A percentile compares a stretch with the other conserved stretches of the same genome.
These are phyloP conservation scores for Hippasteria phrygiana DNA, from an alignment of 53 echinoderm and acorn worm genomes.

Conservation along the genomic window DNA sequence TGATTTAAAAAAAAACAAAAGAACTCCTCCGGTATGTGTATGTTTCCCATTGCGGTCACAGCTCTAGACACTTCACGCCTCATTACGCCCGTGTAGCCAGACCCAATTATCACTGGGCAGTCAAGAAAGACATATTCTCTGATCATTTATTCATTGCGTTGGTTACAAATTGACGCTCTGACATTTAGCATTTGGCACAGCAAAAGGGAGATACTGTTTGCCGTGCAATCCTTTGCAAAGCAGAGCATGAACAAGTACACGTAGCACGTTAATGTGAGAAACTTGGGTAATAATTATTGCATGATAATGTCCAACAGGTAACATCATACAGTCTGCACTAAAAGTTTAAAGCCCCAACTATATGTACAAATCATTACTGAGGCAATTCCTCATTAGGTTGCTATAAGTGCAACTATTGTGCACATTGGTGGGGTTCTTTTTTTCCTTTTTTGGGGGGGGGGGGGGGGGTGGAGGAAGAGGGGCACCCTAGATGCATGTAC, in stretches of 20 bases:
- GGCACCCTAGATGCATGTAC: too few species aligned
- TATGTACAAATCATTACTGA: too few species aligned
- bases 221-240: neutral
- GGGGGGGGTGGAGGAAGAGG: too few species aligned
- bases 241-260: neutral
- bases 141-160: slow-evolving; percentile 61
- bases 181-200: slow-evolving; percentile 38
- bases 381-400: too few species aligned
- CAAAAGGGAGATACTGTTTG: neutral
- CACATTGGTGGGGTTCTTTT: too few species aligned
- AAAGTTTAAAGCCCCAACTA: too few species aligned
- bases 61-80: slow-evolving; percentile 35
- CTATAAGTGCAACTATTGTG: too few species aligned
- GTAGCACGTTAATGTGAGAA: neutral
- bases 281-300: neutral
- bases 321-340: neutral
- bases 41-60: slow-evolving; percentile 14
- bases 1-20: neutral
- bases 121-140: slow-evolving; percentile 18
- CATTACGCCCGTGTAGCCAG: slow-evolving; percentile 45
- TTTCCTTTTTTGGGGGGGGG: too few species aligned
- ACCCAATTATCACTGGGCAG: slow-evolving; percentile 52
- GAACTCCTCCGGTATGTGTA: neutral
- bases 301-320: neutral
- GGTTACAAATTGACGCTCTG: slow-evolving; percentile 31